Conservation (phyloP, 1,140 invertebrate species). For the Steinernema feltiae region DNA sequence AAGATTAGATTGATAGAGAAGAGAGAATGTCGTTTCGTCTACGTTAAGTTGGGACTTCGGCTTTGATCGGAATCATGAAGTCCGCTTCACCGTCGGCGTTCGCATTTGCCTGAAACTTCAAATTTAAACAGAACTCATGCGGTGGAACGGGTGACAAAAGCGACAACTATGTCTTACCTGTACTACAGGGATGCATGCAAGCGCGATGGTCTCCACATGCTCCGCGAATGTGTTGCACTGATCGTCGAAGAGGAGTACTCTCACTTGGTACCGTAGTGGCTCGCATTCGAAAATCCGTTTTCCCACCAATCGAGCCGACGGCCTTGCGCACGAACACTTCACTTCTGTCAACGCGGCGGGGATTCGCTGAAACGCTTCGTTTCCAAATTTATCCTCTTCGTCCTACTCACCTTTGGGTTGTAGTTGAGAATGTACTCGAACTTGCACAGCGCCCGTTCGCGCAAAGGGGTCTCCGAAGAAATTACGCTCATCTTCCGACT, state of each 20-base stretch:
- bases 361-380: constrained; percentile 45
- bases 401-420: constrained; percentile 52
- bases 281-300: constrained; percentile 57
- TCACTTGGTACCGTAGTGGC: constrained; percentile 54
- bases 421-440: constrained; percentile 58
- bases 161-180: constrained; percentile 42
- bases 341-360: constrained; percentile 57
- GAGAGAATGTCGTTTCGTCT: not conserved
- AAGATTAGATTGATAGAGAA: not conserved
- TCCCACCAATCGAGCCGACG: constrained; percentile 51
- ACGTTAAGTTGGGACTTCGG: constrained; percentile 42
- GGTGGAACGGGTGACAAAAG: not conserved
- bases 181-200: constrained; percentile 54
- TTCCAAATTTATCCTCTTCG: not conserved
- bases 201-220: constrained; percentile 52
- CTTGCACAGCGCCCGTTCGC: constrained; percentile 55
- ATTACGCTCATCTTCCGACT: constrained; percentile 49
- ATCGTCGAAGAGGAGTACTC: constrained; percentile 56
- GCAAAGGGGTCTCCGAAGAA: constrained; percentile 49
- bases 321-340: constrained; percentile 55
- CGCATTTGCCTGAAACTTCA: constrained; percentile 54
- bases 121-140: constrained; percentile 15
- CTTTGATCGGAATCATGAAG: constrained; percentile 49
- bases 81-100: constrained; percentile 52
- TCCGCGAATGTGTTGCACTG: constrained; percentile 49